These are phyloP conservation scores for Protophormia terraenovae DNA, from an alignment of 2,888 invertebrate species.

Conservation along the genomic window DNA sequence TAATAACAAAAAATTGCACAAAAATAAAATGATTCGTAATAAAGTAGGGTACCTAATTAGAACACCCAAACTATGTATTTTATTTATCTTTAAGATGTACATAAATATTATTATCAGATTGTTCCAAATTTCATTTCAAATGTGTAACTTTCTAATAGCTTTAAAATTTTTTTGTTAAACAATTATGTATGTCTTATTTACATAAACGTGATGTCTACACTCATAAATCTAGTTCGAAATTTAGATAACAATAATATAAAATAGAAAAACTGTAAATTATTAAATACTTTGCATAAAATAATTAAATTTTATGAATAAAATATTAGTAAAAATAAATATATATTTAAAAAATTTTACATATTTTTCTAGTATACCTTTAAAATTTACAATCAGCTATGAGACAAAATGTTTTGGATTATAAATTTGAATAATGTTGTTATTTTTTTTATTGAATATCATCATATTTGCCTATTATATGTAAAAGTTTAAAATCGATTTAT, in stretches of 20 bases:
- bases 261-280: background rate
- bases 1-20: too few species aligned
- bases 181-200: conserved; percentile 20
- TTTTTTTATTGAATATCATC: too few species aligned
- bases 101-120: conserved; percentile 29
- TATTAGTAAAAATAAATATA: background rate
- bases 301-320: too few species aligned
- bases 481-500: too few species aligned
- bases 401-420: too few species aligned
- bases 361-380: too few species aligned
- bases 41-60: background rate
- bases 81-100: background rate
- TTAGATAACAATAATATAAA: background rate
- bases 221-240: background rate
- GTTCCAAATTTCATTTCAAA: conserved; percentile 32
- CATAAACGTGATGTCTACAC: conserved; percentile 56
- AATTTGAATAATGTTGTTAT: too few species aligned
- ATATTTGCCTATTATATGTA: too few species aligned
- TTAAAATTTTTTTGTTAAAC: background rate
- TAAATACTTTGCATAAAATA: background rate
- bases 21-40: too few species aligned
- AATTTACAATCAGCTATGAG: too few species aligned
- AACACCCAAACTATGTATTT: background rate
- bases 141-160: conserved; percentile 39
- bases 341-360: too few species aligned